Conservation (phyloP, 2,113 vertebrate genomes). For the Pituophis catenifer region DNA sequence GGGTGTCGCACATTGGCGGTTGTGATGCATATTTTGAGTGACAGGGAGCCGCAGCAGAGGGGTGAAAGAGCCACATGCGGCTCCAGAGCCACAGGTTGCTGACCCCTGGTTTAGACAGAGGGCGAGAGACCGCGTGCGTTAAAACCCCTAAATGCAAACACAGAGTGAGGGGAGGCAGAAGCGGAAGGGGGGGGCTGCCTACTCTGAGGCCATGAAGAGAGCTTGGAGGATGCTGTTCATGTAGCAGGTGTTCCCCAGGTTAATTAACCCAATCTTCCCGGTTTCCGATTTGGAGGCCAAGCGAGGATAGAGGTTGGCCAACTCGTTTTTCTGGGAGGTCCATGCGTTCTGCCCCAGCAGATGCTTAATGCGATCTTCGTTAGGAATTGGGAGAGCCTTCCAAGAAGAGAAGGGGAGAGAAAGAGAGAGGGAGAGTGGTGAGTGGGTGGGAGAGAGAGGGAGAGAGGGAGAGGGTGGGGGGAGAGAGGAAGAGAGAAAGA, state of each 20-base stretch:
- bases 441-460: no score
- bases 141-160: neutral
- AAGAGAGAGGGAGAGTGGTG: no score
- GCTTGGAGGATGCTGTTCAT: conserved; percentile 84
- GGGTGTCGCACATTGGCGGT: no score
- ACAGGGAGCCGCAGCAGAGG: no score
- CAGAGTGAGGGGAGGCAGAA: neutral
- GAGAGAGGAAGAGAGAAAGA: no score
- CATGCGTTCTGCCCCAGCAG: conserved; percentile 79
- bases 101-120: neutral
- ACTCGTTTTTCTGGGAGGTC: conserved; percentile 78
- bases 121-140: rapidly evolving
- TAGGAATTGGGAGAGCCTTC: conserved; percentile 76
- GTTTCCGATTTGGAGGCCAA: conserved; percentile 79
- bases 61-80: no score
- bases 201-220: conserved; percentile 83
- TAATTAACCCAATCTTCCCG: conserved; percentile 79
- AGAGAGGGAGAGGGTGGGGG: no score
- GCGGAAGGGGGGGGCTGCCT: conserved; percentile 45
- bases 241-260: conserved; percentile 82
- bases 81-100: no score
- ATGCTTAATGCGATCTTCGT: conserved; percentile 79
- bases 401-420: neutral
- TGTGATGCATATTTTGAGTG: no score
- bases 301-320: conserved; percentile 76